phyloP scores from a whole-genome alignment of 2,113 vertebrate species.

The Crotalus tigris region DNA sequence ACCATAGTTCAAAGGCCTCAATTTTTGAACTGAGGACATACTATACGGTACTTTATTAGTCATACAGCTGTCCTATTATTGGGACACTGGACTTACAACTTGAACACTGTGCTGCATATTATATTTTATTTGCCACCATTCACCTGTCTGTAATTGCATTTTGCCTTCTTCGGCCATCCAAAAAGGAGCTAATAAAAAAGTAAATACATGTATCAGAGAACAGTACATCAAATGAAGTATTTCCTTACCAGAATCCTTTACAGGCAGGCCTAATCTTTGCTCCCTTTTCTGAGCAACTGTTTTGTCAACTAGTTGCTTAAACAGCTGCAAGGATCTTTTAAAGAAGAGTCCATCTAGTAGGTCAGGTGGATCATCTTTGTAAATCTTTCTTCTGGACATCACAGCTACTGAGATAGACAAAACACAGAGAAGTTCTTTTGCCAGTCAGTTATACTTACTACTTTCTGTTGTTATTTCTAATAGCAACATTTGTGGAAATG shows the following conservation, averaged over 20 bases:
- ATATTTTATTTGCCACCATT: neutral
- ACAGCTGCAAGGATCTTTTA: conserved; percentile 51
- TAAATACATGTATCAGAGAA: neutral
- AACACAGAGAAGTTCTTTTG: neutral
- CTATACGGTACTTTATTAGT: neutral
- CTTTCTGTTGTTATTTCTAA: conserved; percentile 19
- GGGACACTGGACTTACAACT: neutral
- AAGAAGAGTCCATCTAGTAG: conserved; percentile 44
- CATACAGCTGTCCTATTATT: neutral
- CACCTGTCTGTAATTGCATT: neutral
- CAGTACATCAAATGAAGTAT: neutral
- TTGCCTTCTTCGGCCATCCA: neutral
- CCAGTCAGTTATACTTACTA: neutral
- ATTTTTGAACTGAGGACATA: neutral
- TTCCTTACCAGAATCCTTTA: conserved; percentile 63
- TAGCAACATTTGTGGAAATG: neutral
- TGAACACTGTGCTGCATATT: neutral
- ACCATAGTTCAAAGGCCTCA: too few species aligned
- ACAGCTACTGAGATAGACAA: conserved; percentile 26
- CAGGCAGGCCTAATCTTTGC: conserved; percentile 51
- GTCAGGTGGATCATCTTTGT: neutral
- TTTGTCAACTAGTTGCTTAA: conserved; percentile 61
- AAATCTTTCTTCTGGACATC: conserved; percentile 15
- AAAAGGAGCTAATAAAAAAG: neutral
- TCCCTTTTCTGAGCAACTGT: conserved; percentile 57